phyloP scores from a whole-genome alignment of 2,888 invertebrate genomes.

The Chrysolina haemoptera region DNA sequence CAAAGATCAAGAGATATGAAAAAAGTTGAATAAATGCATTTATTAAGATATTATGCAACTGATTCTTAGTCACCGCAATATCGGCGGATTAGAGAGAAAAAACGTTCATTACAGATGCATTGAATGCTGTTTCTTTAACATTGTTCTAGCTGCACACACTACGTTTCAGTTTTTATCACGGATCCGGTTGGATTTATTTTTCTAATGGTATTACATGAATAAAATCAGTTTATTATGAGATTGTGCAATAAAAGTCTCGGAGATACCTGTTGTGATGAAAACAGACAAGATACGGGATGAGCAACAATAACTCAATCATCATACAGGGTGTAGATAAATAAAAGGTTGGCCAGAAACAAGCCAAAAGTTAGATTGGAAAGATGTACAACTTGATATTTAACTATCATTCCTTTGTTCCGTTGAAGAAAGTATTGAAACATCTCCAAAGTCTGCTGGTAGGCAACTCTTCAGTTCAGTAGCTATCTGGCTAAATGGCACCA shows the following conservation, averaged over 20 bases:
- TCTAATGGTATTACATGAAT: constrained; percentile 19
- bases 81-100: constrained; percentile 34
- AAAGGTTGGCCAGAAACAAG: too few relatives aligned
- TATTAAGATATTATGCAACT: constrained; percentile 62
- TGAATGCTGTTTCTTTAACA: constrained; percentile 26
- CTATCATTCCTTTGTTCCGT: too few relatives aligned
- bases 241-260: constrained; percentile 23
- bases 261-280: constrained; percentile 22
- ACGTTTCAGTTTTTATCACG: constrained; percentile 20
- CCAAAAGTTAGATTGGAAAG: too few relatives aligned
- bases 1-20: constrained; percentile 61
- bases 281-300: constrained; percentile 13
- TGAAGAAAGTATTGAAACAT: too few relatives aligned
- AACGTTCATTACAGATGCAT: constrained; percentile 36
- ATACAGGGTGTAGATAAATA: background rate
- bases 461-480: too few relatives aligned
- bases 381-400: too few relatives aligned
- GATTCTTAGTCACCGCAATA: constrained; percentile 56
- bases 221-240: constrained; percentile 25
- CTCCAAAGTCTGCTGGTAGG: too few relatives aligned
- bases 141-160: constrained; percentile 14
- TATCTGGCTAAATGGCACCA: too few relatives aligned
- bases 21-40: constrained; percentile 62
- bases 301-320: background rate
- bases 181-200: constrained; percentile 28